Conservation (phyloP, 2,113 vertebrate genomes). For the Heterochromis multidens region DNA sequence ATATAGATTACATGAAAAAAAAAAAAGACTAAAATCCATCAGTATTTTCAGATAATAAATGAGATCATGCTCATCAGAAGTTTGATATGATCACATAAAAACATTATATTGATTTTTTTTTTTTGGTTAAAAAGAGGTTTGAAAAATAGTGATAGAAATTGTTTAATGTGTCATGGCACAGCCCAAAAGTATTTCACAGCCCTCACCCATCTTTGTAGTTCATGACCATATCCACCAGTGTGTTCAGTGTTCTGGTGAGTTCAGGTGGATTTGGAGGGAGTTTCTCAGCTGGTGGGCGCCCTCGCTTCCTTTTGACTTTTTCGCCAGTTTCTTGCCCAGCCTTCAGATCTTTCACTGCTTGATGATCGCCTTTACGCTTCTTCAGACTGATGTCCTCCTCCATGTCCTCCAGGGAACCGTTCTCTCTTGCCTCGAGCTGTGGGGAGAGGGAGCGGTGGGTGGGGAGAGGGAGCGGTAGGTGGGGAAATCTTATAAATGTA, state of each 20-base stretch:
- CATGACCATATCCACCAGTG: conserved; percentile 96
- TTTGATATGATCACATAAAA: neutral
- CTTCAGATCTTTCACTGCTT: conserved; percentile 82
- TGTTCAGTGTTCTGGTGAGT: conserved; percentile 94
- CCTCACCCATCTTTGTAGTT: conserved; percentile 97
- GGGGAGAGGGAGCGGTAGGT: neutral
- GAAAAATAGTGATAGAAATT: neutral
- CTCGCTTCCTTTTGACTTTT: conserved; percentile 93
- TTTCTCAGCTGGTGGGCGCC: conserved; percentile 95
- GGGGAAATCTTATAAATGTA: neutral
- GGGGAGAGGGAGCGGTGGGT: conserved; percentile 1
- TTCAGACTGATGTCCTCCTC: conserved; percentile 93
- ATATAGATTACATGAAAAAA: neutral
- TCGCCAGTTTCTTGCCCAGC: conserved; percentile 80
- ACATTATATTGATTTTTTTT: neutral
- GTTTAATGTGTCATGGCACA: neutral
- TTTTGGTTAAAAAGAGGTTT: neutral
- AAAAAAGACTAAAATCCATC: neutral
- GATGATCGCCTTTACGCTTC: conserved; percentile 90
- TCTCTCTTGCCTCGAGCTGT: conserved; percentile 82
- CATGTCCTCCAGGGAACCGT: conserved; percentile 93
- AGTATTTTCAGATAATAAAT: neutral
- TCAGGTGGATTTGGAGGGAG: conserved; percentile 95
- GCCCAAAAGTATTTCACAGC: neutral
- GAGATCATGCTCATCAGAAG: neutral